Evolutionary conservation across 2,113 vertebrate species (phyloP).

Genomic region (Theropithecus gelada): DNA sequence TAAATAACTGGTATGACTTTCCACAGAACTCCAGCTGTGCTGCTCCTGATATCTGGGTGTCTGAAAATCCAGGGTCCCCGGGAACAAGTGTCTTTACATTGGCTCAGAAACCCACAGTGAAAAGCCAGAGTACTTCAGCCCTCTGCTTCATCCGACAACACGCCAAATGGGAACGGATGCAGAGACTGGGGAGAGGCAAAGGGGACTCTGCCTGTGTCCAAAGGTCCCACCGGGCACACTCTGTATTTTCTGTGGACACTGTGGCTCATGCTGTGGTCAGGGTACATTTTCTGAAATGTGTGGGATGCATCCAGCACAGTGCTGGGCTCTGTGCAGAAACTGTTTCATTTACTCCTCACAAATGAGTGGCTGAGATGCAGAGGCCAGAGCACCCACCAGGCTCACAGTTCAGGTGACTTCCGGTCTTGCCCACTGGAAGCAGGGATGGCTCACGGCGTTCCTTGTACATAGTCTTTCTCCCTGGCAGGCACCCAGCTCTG

Average conservation of each 20-base stretch:
- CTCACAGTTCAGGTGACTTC: neutral
- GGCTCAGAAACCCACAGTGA: neutral
- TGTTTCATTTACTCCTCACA: too few relatives aligned
- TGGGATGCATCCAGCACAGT: accelerated
- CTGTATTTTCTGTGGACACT: too few relatives aligned
- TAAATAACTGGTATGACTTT: neutral
- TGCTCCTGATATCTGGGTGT: neutral
- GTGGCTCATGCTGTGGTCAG: accelerated
- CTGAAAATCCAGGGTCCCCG: neutral
- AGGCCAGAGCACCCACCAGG: neutral
- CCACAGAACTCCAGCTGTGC: neutral
- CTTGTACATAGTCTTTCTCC: too few relatives aligned
- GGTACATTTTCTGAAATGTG: too few relatives aligned
- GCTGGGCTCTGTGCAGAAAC: accelerated
- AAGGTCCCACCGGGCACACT: neutral
- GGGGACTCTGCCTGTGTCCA: neutral
- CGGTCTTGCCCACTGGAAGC: neutral
- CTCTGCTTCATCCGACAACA: accelerated
- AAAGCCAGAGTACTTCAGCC: neutral
- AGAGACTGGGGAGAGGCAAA: neutral
- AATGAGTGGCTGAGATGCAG: too few relatives aligned
- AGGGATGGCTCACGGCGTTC: too few relatives aligned
- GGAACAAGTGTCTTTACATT: neutral
- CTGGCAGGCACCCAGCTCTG: too few relatives aligned
- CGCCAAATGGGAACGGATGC: accelerated